Evolutionary conservation across 23 tunicate species (phyloP).

Genomic region (Trididemnum clinides): DNA sequence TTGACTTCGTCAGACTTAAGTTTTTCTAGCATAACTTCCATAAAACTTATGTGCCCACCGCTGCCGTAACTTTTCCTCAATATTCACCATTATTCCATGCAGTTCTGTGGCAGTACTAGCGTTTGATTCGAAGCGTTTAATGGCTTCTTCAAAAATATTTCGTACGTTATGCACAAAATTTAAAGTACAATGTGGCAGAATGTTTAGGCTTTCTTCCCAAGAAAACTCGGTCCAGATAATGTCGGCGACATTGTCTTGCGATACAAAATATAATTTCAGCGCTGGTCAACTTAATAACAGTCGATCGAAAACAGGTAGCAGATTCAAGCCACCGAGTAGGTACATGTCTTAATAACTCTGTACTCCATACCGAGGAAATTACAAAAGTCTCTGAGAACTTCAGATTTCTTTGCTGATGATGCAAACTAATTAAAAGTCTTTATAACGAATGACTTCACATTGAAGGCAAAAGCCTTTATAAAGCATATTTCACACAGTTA

Average conservation of each 20-base stretch:
- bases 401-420: constrained; percentile 12
- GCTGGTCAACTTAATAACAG: neutral
- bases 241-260: constrained; percentile 16
- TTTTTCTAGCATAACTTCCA: neutral
- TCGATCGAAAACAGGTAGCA: neutral
- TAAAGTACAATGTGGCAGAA: constrained; percentile 15
- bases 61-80: constrained; percentile 13
- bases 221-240: neutral
- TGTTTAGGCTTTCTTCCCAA: constrained; percentile 2
- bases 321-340: constrained; percentile 2
- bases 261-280: constrained; percentile 5
- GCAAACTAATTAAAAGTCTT: constrained; percentile 9
- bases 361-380: neutral
- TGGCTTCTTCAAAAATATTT: constrained; percentile 5
- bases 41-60: constrained; percentile 4
- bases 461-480: constrained; percentile 2
- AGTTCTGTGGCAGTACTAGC: neutral
- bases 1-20: neutral
- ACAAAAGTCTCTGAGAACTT: neutral
- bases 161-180: constrained; percentile 9
- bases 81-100: constrained; percentile 12
- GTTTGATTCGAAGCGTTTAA: constrained; percentile 2
- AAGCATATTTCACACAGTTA: constrained; percentile 12
- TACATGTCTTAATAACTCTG: constrained; percentile 10
- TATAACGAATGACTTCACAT: constrained; percentile 7